Evolutionary conservation across 2,113 vertebrate species (phyloP).

Genomic region (human (Homo sapiens)): GRCh38 chr4:56671001-56671500

Average conservation of each 20-base stretch:
- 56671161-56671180: neutral
- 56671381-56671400: neutral
- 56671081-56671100: slow-evolving; percentile 25
- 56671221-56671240: neutral
- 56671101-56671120: neutral
- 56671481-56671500: slow-evolving; percentile 11
- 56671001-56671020: neutral
- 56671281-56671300: too few relatives aligned
- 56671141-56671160: neutral
- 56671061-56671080: neutral
- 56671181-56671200: neutral
- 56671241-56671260: neutral
- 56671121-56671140: neutral
- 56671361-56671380: neutral
- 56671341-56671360: neutral
- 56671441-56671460: slow-evolving; percentile 44
- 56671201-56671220: neutral
- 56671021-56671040: neutral
- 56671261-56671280: rapidly evolving
- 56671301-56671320: neutral
- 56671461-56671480: slow-evolving; percentile 50
- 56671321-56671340: neutral
- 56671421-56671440: slow-evolving; percentile 10
- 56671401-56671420: neutral
- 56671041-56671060: neutral